Base-by-base conservation (phyloP, 2,797 vertebrate genomes). In the Yasuhikotakia modesta region DNA sequence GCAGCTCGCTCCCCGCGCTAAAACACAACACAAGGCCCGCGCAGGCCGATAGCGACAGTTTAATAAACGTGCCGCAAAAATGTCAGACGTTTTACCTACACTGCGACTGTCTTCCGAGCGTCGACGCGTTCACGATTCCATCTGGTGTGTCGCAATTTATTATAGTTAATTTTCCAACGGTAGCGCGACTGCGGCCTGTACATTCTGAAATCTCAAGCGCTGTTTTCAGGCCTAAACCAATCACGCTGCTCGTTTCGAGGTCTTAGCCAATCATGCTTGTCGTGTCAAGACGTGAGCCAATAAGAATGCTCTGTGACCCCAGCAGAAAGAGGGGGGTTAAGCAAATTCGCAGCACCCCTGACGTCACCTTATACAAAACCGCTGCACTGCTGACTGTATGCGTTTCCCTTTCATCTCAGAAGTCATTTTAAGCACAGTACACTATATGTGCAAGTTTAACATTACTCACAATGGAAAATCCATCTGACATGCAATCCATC, bases 221-320 rank as follows among this genome's bases (percentile, higher is more conserved):
- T 93, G 92, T 94, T 94, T 94, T 90, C 91, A 93, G 94, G 95
- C 94, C 93, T 88, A 91, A 93, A 92, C 96, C 96, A 96, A 96
- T 96, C 95, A 95, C 92, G 92, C 91, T 90, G 92, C 91, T 93
- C 92, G 68, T 63, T 94, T 91, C 91, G 92, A 92, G 93, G 94
- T 93, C 92, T 88, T 92, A 91, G 91, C 96, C 96, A 96, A 96
- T 96, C 95, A 94, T 93, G 92, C 91, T 91, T 90, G 92, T 93
- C 92, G 93, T 93, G 92, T 91, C 90, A 92, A 92, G 92, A 94
- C 93, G 92, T 88, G 92, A 92, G 91, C 96, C 96, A 96, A 96
- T 96, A 94, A 95, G 92, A 92, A 90, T 90, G 93, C 90, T 92
- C 92, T 86, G 90, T 52, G 57, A 77, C 80, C 70, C 79, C 78